These are phyloP conservation scores for Neoaliturus tenellus DNA, from an alignment of 2,888 invertebrate species.

Conservation along the genomic window DNA sequence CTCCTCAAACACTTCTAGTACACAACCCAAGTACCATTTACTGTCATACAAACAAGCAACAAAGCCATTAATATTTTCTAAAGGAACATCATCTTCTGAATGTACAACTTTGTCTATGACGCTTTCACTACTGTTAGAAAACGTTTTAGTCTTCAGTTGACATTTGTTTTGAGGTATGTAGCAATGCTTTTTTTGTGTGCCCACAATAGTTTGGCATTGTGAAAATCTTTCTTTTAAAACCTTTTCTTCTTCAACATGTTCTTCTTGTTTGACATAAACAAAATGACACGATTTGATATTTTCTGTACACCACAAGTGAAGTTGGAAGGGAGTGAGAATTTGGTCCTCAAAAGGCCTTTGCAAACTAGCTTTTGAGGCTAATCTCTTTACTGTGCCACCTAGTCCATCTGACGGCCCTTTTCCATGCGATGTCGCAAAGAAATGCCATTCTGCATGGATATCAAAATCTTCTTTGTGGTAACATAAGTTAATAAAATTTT, in stretches of 20 bases:
- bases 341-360: conserved; percentile 16
- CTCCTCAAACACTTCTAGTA: too few species aligned
- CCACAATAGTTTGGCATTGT: conserved; percentile 6
- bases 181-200: conserved; percentile 19
- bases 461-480: conserved; percentile 49
- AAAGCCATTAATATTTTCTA: conserved; percentile 31
- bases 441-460: conserved; percentile 43
- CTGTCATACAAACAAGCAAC: conserved; percentile 35
- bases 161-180: conserved; percentile 11
- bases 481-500: conserved; percentile 45
- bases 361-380: conserved; percentile 39
- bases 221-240: conserved; percentile 34
- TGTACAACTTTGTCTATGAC: conserved; percentile 20
- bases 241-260: conserved; percentile 34
- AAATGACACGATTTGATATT: conserved; percentile 12
- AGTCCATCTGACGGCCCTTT: conserved; percentile 25
- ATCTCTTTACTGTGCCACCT: conserved; percentile 37
- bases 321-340: conserved; percentile 22
- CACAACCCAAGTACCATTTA: too few species aligned
- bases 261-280: conserved; percentile 36
- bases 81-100: background rate
- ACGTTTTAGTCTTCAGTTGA: conserved; percentile 2
- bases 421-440: conserved; percentile 22
- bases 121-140: conserved; percentile 17
- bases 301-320: conserved; percentile 32